Evolutionary conservation across 2,888 invertebrate genomes (phyloP).

Genomic region (Archaeoteleia sp.): DNA sequence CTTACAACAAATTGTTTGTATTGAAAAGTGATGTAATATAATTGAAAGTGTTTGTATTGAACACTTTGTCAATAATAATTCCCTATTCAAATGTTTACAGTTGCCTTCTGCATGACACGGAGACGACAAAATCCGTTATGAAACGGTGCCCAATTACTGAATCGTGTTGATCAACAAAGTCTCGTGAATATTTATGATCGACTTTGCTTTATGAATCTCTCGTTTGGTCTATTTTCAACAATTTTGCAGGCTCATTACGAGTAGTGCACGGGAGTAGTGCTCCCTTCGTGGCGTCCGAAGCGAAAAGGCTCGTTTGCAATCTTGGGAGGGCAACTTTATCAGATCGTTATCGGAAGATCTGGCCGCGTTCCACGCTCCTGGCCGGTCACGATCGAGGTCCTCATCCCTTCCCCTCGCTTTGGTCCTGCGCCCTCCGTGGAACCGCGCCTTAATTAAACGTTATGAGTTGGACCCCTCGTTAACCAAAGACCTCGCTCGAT

Average conservation of each 20-base stretch:
- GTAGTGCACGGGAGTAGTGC: constrained; percentile 9
- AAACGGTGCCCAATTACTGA: no score
- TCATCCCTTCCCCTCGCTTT: constrained; percentile 38
- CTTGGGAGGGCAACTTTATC: constrained; percentile 73
- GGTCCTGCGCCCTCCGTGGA: constrained; percentile 44
- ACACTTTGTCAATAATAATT: no score
- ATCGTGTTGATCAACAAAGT: background rate
- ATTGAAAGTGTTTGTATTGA: no score
- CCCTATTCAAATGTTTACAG: no score
- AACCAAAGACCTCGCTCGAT: constrained; percentile 63
- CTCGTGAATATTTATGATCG: constrained; percentile 32
- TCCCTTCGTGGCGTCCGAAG: constrained; percentile 18
- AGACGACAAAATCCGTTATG: no score
- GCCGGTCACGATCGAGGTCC: constrained; percentile 72
- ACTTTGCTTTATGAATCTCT: constrained; percentile 28
- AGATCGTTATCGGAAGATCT: constrained; percentile 73
- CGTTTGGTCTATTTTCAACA: constrained; percentile 40
- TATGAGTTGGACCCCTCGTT: constrained; percentile 74
- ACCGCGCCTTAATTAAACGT: constrained; percentile 70
- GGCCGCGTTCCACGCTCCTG: constrained; percentile 71
- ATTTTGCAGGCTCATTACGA: constrained; percentile 51
- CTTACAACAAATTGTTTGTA: no score
- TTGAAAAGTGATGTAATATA: no score
- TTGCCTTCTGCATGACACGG: no score
- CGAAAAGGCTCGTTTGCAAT: constrained; percentile 59